Evolutionary conservation across 1,140 invertebrate genomes (phyloP).

Genomic region (Drosophila bipectinata): DNA sequence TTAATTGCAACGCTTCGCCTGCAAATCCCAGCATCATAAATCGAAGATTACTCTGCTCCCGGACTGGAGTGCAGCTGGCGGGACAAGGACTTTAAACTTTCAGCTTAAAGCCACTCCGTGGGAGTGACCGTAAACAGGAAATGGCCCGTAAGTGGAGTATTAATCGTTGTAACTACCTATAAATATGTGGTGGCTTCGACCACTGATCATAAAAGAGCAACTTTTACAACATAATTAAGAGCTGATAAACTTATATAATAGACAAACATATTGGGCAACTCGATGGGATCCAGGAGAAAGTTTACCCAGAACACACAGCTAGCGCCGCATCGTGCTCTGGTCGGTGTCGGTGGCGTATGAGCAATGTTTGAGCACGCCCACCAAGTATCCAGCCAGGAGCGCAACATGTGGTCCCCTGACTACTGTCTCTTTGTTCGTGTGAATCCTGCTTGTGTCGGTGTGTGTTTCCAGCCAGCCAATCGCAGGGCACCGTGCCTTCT

Average conservation of each 20-base stretch:
- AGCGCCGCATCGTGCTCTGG: constrained; percentile 38
- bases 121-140: constrained; percentile 5
- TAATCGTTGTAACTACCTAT: constrained; percentile 65
- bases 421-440: background rate
- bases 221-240: constrained; percentile 79
- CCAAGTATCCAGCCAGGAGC: constrained; percentile 44
- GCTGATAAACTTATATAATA: constrained; percentile 79
- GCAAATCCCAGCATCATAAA: constrained; percentile 75
- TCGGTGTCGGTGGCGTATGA: constrained; percentile 65
- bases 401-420: constrained; percentile 68
- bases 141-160: constrained; percentile 36
- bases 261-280: constrained; percentile 63
- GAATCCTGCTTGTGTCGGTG: constrained; percentile 2
- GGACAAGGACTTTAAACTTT: constrained; percentile 34
- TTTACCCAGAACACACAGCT: constrained; percentile 50
- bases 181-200: constrained; percentile 32
- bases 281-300: constrained; percentile 28
- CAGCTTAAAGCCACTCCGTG: constrained; percentile 39
- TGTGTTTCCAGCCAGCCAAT: constrained; percentile 56
- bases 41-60: constrained; percentile 62
- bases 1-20: constrained; percentile 73
- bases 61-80: constrained; percentile 38
- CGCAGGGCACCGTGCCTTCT: constrained; percentile 34
- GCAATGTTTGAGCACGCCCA: constrained; percentile 75
- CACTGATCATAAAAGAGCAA: constrained; percentile 58